Base-by-base conservation (phyloP, 2,888 invertebrate genomes). In the Acanthosoma haemorrhoidale region DNA sequence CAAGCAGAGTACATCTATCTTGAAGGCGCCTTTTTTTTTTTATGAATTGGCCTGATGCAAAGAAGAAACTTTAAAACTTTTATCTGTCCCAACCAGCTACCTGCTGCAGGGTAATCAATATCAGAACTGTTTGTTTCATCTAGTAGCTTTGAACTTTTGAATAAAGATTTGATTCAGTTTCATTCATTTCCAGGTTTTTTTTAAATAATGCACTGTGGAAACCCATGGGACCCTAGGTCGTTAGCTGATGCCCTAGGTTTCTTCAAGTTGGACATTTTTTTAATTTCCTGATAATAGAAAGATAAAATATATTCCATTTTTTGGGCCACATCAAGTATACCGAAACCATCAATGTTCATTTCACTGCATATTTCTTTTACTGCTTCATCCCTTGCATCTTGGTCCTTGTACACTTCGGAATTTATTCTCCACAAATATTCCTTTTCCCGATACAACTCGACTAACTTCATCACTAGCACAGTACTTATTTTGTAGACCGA, bases 261-360 rank as follows among this genome's bases (percentile, higher is more conserved):
- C 18, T 67, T 32, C 9, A 32, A 59, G 29, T 73, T 73, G 38
- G 70, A 70, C 13, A 82, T 81, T 77, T 83, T 83, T 69, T 82
- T 79, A 3, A 83, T 79, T 77, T 83, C 80, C 73, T 83, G 83
- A 13, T 78, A 75, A 63, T 83, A 83, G 0, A 83, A 82, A n/a
- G 82, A 81, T 70, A 83, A 77, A 8, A 83, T 76, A 71, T 81
- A 82, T 74, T 82, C 82, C 36, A 83, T 82, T 76, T 83, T 83
- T 74, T 79, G 78, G n/a, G n/a, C n/a, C 2, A 82, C 80, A 76
- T 83, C 83, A 1, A 78, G 77, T 16, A 80, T 71, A 11, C 75
- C 76, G 68, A 81, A 80, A 59, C 78, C 75, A 0, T 76, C 75
- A 4, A 81, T 74, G 58, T 77, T 74, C 18, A 81, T 74, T 74